Percentiles rank a stretch among this genome's conserved stretches.
Conservation (phyloP, 2,888 invertebrate species). For the Teinopalpus imperialis region DNA sequence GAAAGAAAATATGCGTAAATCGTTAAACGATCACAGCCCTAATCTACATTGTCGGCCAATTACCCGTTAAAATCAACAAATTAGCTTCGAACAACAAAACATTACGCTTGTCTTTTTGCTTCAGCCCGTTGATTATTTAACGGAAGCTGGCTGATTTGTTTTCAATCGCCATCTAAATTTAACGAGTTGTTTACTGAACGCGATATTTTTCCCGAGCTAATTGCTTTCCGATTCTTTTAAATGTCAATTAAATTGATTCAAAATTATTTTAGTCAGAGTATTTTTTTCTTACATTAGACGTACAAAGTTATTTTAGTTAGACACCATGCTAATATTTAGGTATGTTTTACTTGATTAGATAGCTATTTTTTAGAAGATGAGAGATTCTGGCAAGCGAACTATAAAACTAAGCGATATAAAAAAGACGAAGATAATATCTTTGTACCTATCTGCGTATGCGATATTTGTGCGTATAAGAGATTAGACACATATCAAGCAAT, state of each 20-base stretch:
- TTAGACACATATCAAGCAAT: too few relatives aligned
- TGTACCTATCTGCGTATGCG: too few relatives aligned
- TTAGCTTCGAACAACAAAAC: slow-evolving; percentile 52
- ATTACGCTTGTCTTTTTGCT: slow-evolving; percentile 58
- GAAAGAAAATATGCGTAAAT: too few relatives aligned
- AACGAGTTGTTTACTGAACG: slow-evolving; percentile 20
- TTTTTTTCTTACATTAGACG: too few relatives aligned
- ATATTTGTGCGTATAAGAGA: too few relatives aligned
- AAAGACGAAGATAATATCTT: too few relatives aligned
- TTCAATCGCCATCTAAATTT: slow-evolving; percentile 35
- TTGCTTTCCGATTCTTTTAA: slow-evolving; percentile 7
- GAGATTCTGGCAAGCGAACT: too few relatives aligned
- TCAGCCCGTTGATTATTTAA: slow-evolving; percentile 39
- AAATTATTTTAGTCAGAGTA: background rate
- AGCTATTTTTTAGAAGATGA: too few relatives aligned
- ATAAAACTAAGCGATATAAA: too few relatives aligned
- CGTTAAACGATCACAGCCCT: slow-evolving; percentile 48
- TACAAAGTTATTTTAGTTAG: too few relatives aligned
- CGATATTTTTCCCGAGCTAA: slow-evolving; percentile 13
- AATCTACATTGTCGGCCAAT: slow-evolving; percentile 65
- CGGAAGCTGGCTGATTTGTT: slow-evolving; percentile 41
- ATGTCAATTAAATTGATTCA: background rate
- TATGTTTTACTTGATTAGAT: too few relatives aligned
- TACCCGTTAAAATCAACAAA: slow-evolving; percentile 67
- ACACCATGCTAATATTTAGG: too few relatives aligned